A percentile compares a stretch with the other conserved stretches of the same genome.
Conservation (phyloP, 2,113 vertebrate species). For the Syngnathus typhle region DNA sequence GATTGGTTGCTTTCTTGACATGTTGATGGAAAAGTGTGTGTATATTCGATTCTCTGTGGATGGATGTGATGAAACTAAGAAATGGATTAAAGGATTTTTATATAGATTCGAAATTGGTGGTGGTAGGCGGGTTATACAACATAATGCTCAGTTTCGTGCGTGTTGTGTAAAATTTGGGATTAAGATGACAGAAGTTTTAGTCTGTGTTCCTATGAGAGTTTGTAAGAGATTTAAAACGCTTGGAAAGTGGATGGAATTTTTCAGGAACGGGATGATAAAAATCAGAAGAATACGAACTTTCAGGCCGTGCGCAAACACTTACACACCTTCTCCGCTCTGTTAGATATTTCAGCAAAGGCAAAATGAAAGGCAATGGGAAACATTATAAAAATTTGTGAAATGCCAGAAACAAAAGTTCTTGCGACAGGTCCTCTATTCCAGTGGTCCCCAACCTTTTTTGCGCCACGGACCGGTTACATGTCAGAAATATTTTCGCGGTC, state of each 20-base stretch:
- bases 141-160: background rate
- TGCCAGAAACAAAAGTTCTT: too few species aligned
- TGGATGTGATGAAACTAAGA: background rate
- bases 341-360: too few species aligned
- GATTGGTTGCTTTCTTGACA: slow-evolving; percentile 5
- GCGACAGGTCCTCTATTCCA: too few species aligned
- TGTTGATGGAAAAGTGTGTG: background rate
- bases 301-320: too few species aligned
- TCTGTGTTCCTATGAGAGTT: background rate
- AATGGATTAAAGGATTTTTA: background rate
- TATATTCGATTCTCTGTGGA: background rate
- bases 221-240: background rate
- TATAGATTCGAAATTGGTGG: background rate
- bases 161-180: background rate
- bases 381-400: too few species aligned
- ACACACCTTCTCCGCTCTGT: too few species aligned
- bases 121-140: background rate
- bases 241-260: background rate
- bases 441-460: too few species aligned
- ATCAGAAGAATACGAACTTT: too few species aligned
- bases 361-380: too few species aligned
- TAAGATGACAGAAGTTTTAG: background rate
- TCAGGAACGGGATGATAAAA: background rate
- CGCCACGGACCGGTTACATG: too few species aligned
- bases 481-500: too few species aligned